These are phyloP conservation scores for Micoletzkya japonica DNA, from an alignment of 2,888 invertebrate genomes.

Conservation along the genomic window DNA sequence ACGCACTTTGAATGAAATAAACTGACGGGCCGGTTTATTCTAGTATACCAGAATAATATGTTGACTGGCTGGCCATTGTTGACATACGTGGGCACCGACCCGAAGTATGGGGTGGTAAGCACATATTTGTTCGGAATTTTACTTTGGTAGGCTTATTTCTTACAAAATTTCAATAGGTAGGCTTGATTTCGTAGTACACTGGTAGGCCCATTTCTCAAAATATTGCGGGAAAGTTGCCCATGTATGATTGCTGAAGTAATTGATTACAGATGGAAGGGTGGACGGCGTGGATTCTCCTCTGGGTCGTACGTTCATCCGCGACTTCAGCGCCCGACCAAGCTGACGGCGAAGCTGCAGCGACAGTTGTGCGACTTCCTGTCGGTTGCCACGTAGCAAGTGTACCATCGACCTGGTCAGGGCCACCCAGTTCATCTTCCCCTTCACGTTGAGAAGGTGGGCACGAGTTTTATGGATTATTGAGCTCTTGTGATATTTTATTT, in stretches of 20 bases:
- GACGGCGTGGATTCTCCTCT: slow-evolving; percentile 77
- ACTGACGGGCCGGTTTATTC: no score
- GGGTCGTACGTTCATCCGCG: slow-evolving; percentile 76
- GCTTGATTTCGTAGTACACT: no score
- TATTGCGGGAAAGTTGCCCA: no score
- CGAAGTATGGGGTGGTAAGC: no score
- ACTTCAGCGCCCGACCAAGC: slow-evolving; percentile 73
- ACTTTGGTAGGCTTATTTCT: no score
- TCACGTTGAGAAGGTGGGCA: slow-evolving; percentile 78
- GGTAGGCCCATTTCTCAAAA: no score
- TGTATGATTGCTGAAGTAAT: no score
- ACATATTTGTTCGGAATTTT: no score
- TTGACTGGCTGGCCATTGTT: background rate
- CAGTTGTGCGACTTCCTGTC: slow-evolving; percentile 96
- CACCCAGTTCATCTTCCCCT: slow-evolving; percentile 93
- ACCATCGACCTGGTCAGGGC: slow-evolving; percentile 50
- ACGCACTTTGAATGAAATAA: no score
- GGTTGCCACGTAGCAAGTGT: slow-evolving; percentile 96
- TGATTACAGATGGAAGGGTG: slow-evolving; percentile 80
- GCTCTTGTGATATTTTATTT: background rate
- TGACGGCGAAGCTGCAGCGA: slow-evolving; percentile 93
- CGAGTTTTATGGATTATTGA: background rate
- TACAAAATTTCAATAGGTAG: no score
- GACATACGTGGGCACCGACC: no score
- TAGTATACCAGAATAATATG: no score